A percentile compares a stretch with the other conserved stretches of the same genome.
Conservation (phyloP, 2,113 vertebrate species). For the Cairina moschata region DNA sequence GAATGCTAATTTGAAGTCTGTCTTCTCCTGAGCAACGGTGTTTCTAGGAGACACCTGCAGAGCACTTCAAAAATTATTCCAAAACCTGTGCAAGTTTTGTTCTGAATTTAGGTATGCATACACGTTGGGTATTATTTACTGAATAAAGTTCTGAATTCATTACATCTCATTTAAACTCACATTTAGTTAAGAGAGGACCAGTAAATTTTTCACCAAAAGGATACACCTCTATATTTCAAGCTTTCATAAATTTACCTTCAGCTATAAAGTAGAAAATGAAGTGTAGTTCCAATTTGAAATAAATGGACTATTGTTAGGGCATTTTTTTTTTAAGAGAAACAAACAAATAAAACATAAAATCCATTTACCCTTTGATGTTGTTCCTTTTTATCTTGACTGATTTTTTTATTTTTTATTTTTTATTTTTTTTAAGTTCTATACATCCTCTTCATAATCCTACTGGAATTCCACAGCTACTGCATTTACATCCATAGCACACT, state of each 20-base stretch:
- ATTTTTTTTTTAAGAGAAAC: not conserved
- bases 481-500: conserved; percentile 73
- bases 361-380: conserved; percentile 12
- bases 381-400: not conserved
- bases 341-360: not conserved
- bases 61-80: conserved; percentile 20
- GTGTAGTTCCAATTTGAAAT: conserved; percentile 8
- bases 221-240: not conserved
- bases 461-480: conserved; percentile 71
- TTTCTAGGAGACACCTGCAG: conserved; percentile 15
- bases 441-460: conserved; percentile 64
- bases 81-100: not conserved
- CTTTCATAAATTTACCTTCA: conserved; percentile 38
- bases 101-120: not conserved
- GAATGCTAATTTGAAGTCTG: conserved; percentile 27
- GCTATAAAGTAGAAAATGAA: conserved; percentile 20
- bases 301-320: conserved; percentile 29
- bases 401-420: not conserved
- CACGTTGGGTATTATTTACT: not conserved
- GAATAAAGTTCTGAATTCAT: not conserved
- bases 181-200: conserved; percentile 24
- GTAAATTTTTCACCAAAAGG: conserved; percentile 20
- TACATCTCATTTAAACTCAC: not conserved
- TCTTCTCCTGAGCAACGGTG: not conserved
- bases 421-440: conserved; percentile 51